Conservation (phyloP, 2,113 vertebrate genomes). For the Lamprotornis superbus region DNA sequence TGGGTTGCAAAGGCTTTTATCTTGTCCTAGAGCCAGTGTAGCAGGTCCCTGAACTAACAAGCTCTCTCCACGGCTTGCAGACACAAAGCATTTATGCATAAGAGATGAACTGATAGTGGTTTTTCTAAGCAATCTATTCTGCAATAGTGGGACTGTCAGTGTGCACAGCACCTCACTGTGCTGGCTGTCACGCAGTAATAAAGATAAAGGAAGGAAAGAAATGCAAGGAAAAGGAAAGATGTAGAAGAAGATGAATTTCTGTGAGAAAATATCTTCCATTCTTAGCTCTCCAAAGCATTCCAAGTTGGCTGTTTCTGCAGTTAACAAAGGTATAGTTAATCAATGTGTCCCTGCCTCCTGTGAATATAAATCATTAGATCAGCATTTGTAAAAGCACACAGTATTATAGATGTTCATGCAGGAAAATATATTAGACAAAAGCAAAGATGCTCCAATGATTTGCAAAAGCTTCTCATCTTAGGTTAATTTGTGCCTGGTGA, state of each 20-base stretch:
- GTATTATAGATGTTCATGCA: neutral
- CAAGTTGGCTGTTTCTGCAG: neutral
- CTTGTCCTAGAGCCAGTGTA: neutral
- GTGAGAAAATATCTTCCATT: neutral
- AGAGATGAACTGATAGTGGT: neutral
- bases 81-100: slow-evolving; percentile 37
- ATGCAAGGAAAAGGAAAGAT: neutral
- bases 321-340: slow-evolving; percentile 29
- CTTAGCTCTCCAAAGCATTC: neutral
- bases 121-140: neutral
- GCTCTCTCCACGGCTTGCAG: neutral
- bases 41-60: neutral
- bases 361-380: neutral
- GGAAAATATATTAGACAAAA: slow-evolving; percentile 6
- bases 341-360: neutral
- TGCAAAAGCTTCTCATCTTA: slow-evolving; percentile 1
- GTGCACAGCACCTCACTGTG: neutral
- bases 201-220: slow-evolving; percentile 47
- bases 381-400: slow-evolving; percentile 10
- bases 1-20: neutral
- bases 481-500: slow-evolving; percentile 11
- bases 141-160: neutral
- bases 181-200: neutral
- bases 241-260: slow-evolving; percentile 14
- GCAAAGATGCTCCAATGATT: neutral